Evolutionary conservation across 2,113 vertebrate genomes (phyloP), one percentile per base, ranked within the genome.

Genomic region (Gadus macrocephalus): DNA sequence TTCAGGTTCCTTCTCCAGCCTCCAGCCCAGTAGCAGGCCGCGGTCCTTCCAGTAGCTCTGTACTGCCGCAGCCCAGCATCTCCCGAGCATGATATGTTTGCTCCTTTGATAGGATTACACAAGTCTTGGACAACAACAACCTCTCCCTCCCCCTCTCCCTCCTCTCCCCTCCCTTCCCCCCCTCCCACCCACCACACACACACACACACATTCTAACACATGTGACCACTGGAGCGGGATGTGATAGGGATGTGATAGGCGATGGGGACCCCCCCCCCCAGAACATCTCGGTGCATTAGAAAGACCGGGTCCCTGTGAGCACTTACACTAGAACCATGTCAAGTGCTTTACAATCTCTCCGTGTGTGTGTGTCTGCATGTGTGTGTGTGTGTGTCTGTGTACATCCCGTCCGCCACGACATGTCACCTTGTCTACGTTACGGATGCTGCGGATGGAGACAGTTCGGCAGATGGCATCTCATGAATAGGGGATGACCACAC

Each of bases 391-490:
- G 38, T 42, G 38, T 42, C 38, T 42, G 38, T 42, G 38, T 42
- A 7, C 38, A 25, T 25, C 38, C 42, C 9, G 3, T 14, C 42
- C 42, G 12, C 42, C 77, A 73, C 35, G 17, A 70, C 75, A 59
- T 78, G 86, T 81, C 73, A 60, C 2, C 31, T 64, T 12, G 27
- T 6, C 15, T 58, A 58, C 4, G 69, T 74, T 31, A 49, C 0
- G 58, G 72, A 73, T 9, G 76, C 74, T 25, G 72, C 74, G 74
- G 79, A 79, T 15, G 69, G 77, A 76, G 68, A 9, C 12, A 6
- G 42, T 9, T 1, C 5, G 72, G 73, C 77, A 80, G 75, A 74
- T 74, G 77, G 81, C 68, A n/a, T 31, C 74, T 85, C 62, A 71
- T 86, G 58, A 68, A 81, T 82, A 64, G 66, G 2, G 25, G 16